Evolutionary conservation across 2,113 vertebrate genomes (phyloP).

Genomic region (Turdus rufiventris): DNA sequence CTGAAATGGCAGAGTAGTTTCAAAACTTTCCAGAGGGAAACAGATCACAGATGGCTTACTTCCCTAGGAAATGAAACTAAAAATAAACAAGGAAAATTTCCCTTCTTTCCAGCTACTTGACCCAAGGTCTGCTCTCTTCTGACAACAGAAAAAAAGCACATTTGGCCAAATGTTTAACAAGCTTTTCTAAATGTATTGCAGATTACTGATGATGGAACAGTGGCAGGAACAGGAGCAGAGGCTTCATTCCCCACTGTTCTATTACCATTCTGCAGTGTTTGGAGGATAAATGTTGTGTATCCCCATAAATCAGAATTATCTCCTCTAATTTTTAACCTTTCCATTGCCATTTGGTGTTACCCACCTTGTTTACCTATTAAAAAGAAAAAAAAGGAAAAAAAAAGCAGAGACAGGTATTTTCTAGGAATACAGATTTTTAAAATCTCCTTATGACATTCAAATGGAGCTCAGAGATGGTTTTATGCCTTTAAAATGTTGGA

Average conservation of each 20-base stretch:
- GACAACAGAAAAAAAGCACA: not conserved
- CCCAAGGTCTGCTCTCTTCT: not conserved
- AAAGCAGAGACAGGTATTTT: not conserved
- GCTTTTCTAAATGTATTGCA: not conserved
- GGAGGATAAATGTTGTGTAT: not conserved
- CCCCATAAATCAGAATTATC: not conserved
- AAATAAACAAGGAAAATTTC: conserved; percentile 6
- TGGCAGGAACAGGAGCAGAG: not conserved
- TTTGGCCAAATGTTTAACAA: not conserved
- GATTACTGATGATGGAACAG: not conserved
- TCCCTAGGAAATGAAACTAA: conserved; percentile 32
- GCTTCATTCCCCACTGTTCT: not conserved
- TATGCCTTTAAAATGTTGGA: not conserved
- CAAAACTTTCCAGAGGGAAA: not conserved
- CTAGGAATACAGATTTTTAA: conserved; percentile 4
- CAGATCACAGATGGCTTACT: not conserved
- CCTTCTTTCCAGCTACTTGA: not conserved
- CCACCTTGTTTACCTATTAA: not conserved
- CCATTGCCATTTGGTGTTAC: not conserved
- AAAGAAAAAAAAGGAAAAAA: not conserved
- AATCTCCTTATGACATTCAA: conserved; percentile 27
- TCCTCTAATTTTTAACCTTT: not conserved
- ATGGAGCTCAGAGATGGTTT: not conserved
- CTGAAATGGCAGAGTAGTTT: not conserved
- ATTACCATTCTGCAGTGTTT: not conserved